phyloP scores from a whole-genome alignment of 1,140 invertebrate genomes.

The Ectropis grisescens region DNA sequence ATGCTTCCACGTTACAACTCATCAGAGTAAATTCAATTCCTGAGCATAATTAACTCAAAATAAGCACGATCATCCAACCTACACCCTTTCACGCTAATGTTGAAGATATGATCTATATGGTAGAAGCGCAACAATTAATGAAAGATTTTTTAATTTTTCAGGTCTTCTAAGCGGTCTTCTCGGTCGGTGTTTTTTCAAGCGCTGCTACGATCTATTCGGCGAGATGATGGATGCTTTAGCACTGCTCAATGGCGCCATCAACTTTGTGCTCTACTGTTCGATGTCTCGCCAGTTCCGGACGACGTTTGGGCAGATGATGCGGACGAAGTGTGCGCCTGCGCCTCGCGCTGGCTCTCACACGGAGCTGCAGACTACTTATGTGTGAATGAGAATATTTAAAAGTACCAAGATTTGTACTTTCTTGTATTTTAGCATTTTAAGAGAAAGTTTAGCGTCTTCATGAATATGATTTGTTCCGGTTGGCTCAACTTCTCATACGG shows the following conservation, averaged over 20 bases:
- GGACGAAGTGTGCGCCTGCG: conserved; percentile 28
- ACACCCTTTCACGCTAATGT: too few relatives aligned
- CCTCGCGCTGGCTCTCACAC: conserved; percentile 41
- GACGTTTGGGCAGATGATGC: conserved; percentile 75
- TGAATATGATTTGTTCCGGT: too few relatives aligned
- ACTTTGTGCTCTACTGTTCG: conserved; percentile 94
- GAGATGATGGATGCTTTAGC: conserved; percentile 94
- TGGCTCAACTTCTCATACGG: too few relatives aligned
- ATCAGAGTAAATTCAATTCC: too few relatives aligned
- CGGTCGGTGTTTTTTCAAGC: conserved; percentile 80
- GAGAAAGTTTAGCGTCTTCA: too few relatives aligned
- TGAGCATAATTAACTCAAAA: too few relatives aligned
- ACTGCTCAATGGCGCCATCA: conserved; percentile 91
- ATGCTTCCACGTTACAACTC: too few relatives aligned
- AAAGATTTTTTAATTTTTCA: conserved; percentile 12
- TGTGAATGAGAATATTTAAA: conserved; percentile 18
- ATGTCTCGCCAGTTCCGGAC: conserved; percentile 94
- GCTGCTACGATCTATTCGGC: conserved; percentile 84
- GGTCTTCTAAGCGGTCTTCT: conserved; percentile 79
- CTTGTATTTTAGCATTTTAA: too few relatives aligned
- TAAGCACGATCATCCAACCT: too few relatives aligned
- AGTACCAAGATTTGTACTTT: conserved; percentile 5
- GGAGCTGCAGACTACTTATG: conserved; percentile 56
- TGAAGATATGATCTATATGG: not conserved
- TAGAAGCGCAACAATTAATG: not conserved